Percentiles rank a stretch among this genome's conserved stretches.
phyloP scores from a whole-genome alignment of 2,113 vertebrate species.

The Dromiciops gliroides region DNA sequence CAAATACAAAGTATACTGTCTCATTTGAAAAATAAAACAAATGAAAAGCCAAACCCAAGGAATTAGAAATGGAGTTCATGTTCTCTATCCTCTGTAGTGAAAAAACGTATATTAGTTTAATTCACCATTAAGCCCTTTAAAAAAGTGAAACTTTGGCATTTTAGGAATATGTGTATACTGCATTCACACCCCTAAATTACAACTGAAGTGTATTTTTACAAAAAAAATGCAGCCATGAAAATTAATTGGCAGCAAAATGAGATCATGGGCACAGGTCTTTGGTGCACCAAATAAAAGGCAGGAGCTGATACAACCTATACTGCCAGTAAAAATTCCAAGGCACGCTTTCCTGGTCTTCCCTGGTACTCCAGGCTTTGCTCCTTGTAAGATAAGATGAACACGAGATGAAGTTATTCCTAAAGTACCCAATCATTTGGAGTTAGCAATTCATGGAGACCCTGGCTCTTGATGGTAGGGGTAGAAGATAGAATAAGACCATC shows the following conservation, averaged over 20 bases:
- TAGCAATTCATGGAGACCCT: too few species aligned
- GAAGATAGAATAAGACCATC: too few species aligned
- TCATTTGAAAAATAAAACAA: conserved; percentile 5
- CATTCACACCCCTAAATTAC: conserved; percentile 23
- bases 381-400: too few species aligned
- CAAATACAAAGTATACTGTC: conserved; percentile 68
- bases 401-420: too few species aligned
- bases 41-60: conserved; percentile 65
- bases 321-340: too few species aligned
- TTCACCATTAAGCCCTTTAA: conserved; percentile 70
- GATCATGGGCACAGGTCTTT: not conserved
- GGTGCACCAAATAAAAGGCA: too few species aligned
- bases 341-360: too few species aligned
- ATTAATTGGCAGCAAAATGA: not conserved
- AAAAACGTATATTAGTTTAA: not conserved
- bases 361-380: too few species aligned
- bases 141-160: conserved; percentile 51
- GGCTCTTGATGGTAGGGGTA: too few species aligned
- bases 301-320: too few species aligned
- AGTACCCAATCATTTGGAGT: too few species aligned
- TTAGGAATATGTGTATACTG: conserved; percentile 56
- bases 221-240: too few species aligned
- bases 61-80: conserved; percentile 65
- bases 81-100: conserved; percentile 5
- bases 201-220: conserved; percentile 63